phyloP scores from a whole-genome alignment of 2,888 invertebrate species.

The Fragum fragum region DNA sequence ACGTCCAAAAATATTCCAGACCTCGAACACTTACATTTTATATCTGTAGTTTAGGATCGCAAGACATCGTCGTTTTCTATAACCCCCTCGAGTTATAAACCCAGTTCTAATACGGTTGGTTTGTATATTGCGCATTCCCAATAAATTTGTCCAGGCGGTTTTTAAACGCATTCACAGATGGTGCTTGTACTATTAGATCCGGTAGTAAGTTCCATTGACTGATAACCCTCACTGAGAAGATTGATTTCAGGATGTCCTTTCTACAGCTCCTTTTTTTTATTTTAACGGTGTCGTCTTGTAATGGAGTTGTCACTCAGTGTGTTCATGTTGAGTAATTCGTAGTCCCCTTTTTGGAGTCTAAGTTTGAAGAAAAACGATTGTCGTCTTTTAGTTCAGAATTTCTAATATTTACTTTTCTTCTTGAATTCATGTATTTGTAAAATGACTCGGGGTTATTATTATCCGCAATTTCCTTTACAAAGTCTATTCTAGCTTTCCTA shows the following conservation, averaged over 20 bases:
- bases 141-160: conserved; percentile 11
- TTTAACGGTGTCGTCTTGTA: background rate
- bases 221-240: conserved; percentile 3
- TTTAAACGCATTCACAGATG: conserved; percentile 10
- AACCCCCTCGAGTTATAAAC: background rate
- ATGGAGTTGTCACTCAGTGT: background rate
- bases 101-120: conserved; percentile 1
- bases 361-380: background rate
- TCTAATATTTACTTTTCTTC: conserved; percentile 22
- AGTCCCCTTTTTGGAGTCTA: conserved; percentile 24
- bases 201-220: conserved; percentile 7
- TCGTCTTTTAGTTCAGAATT: conserved; percentile 17
- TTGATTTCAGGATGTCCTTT: background rate
- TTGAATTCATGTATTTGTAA: conserved; percentile 30
- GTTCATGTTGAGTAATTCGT: background rate
- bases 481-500: conserved; percentile 23
- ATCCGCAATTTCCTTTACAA: conserved; percentile 7
- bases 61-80: background rate
- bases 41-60: conserved; percentile 1
- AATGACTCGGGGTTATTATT: conserved; percentile 28
- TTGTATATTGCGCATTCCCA: background rate
- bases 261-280: background rate
- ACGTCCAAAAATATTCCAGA: no score
- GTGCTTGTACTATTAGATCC: background rate
- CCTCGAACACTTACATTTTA: background rate